These are phyloP conservation scores for Tachina grossa DNA, from an alignment of 2,888 invertebrate species.

Conservation along the genomic window DNA sequence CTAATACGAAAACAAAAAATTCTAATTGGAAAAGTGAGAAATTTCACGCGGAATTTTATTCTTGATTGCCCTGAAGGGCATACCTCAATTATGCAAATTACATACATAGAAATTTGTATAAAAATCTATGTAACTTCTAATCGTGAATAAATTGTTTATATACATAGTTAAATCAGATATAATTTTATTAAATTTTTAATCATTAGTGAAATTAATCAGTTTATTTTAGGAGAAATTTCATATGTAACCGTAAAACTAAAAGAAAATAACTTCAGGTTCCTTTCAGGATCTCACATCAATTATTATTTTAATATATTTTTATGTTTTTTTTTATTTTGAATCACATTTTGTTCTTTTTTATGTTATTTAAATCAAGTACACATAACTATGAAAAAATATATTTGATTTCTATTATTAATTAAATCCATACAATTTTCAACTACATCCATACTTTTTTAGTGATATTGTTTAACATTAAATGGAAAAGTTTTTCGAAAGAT, in stretches of 20 bases:
- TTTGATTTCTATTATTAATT: slow-evolving; percentile 11
- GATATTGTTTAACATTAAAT: background rate
- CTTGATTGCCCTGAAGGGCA: too few species aligned
- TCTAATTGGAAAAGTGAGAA: too few species aligned
- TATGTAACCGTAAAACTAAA: background rate
- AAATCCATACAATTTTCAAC: slow-evolving; percentile 20
- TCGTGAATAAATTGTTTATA: too few species aligned
- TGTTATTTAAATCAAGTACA: slow-evolving; percentile 43
- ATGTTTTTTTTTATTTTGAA: slow-evolving; percentile 36
- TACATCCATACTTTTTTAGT: slow-evolving; percentile 34
- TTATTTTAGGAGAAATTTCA: background rate
- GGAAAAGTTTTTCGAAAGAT: background rate
- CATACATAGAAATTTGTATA: too few species aligned
- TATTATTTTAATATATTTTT: slow-evolving; percentile 35
- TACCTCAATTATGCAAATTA: too few species aligned
- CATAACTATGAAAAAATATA: slow-evolving; percentile 46
- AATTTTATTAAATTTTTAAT: too few species aligned
- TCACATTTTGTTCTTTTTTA: slow-evolving; percentile 47
- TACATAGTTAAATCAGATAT: too few species aligned
- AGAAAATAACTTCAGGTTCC: background rate
- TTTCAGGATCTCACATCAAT: slow-evolving; percentile 54
- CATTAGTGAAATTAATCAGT: too few species aligned
- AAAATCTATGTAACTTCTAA: too few species aligned
- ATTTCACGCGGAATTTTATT: too few species aligned
- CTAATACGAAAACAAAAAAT: too few species aligned